Evolutionary conservation across 2,113 vertebrate genomes (phyloP).

Genomic region (Clarias macrocephalus): DNA sequence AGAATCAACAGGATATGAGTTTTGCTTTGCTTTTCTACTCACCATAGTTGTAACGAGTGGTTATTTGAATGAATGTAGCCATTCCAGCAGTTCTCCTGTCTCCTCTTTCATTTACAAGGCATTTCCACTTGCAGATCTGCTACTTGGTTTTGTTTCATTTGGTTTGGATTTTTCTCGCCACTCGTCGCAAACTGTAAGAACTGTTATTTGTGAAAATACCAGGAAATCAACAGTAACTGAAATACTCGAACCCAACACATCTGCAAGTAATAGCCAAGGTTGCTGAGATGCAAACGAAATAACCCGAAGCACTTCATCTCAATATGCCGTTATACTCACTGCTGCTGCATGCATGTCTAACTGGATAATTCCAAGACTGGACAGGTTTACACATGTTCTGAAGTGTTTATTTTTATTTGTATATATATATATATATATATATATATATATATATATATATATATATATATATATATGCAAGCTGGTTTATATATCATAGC

Average conservation of each 20-base stretch:
- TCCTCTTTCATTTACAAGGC: not conserved
- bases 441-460: too few species aligned
- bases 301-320: not conserved
- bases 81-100: too few species aligned
- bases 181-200: not conserved
- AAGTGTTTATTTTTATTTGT: not conserved
- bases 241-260: not conserved
- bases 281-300: not conserved
- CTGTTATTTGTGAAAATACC: not conserved
- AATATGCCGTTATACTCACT: not conserved
- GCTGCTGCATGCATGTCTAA: not conserved
- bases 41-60: not conserved
- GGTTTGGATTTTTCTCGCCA: not conserved
- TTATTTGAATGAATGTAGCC: not conserved
- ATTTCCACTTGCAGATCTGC: not conserved
- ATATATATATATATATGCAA: too few species aligned
- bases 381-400: not conserved
- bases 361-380: not conserved
- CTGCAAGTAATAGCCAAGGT: not conserved
- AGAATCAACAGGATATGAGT: not conserved
- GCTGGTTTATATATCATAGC: conserved; percentile 4
- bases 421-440: too few species aligned
- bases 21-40: not conserved
- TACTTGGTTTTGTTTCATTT: not conserved
- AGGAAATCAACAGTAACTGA: not conserved